Evolutionary conservation across 2,113 vertebrate genomes (phyloP), one percentile per base, ranked within the genome.

Genomic region (Antigone vipio): DNA sequence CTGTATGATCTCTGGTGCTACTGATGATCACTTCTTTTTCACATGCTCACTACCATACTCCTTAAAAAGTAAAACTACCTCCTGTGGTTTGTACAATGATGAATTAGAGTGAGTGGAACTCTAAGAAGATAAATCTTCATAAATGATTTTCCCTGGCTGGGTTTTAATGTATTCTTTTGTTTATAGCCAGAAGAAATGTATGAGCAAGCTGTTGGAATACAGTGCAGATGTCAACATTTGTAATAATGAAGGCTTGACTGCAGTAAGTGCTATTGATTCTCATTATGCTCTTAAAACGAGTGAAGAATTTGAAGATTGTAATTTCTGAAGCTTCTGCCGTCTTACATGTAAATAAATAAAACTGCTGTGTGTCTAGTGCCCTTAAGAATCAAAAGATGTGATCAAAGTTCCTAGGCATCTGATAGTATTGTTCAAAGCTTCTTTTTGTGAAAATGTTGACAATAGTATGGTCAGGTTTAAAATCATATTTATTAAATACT

Each of bases 171-270:
- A 11, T 94, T 96, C 45, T 96, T 94, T 94, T 97, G 44, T 96
- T 97, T 97, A 45, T 85, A 99, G 99, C 63, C 99, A 99, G 97
- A 99, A 99, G 98, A 99, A 99, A 97, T 99, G 99, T 89, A 99
- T 99, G 99, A 99, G 99, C 89, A 99, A 98, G 95, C 98, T 99
- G 30, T 81, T 99, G 98, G 99, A 99, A 91, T 99, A 98, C 95
- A 99, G 98, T 92, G 99, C 99, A 38, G 99, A 99, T 97, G 99
- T 99, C 94, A 99, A 99, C 98, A 99, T 99, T 97, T 99, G 99
- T 97, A 99, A 99, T 98, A 99, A 99, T 60, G 99, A 99, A 98
- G 99, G 99, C 40, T 98, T 99, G 93, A 99, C 99, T 79, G 99
- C 99, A 96, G 99, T 99, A 98, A 99, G 99, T 99, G 42, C 62